Base-by-base conservation (phyloP, 2,797 vertebrate genomes). In the Schizopygopsis pylzovi region DNA sequence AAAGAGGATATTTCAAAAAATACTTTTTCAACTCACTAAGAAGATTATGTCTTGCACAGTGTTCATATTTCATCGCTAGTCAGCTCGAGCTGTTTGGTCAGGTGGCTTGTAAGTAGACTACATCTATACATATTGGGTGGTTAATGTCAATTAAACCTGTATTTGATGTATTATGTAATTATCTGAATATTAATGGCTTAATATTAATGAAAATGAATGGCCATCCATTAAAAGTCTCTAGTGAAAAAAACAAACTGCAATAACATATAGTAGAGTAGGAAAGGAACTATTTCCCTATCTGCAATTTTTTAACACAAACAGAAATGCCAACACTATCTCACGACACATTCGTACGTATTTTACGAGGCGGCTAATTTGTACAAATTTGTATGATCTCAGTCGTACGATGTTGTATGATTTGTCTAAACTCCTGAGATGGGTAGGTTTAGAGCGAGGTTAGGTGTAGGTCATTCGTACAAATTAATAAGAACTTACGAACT, bases 31-130 rank as follows among this genome's bases (percentile, higher is more conserved):
- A 71, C 77, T 86, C 76, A 59, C 12, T 90, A 89, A 90, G 86
- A 85, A 87, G 89, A 89, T 91, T 91, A 90, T 71, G 56, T 37
- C 54, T 56, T 9, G 59, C 63, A 82, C 71, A 78, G 83, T 49
- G 54, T 70, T 56, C 18, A 73, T 82, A 78, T 79, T 77, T 56
- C 22, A 70, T 84, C 33, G n/a, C 39, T 25, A 45, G 61, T 79
- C 33, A n/a, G 10, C 59, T 78, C 41, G 39, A 54, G 54, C 22
- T 75, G 22, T 39, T 65, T 37, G 67, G 33, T 86, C 71, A 85
- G 71, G 47, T 75, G 70, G 25, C 49, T 77, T 73, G 22, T 73
- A 73, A 82, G 20, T 41, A 28, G 22, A 20, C 22, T 59, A 76
- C 28, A 71, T 18, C 4, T 37, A 1, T 59, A 7, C 11, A 12